Conservation (phyloP, 1,140 invertebrate genomes). For the Atta cephalotes region DNA sequence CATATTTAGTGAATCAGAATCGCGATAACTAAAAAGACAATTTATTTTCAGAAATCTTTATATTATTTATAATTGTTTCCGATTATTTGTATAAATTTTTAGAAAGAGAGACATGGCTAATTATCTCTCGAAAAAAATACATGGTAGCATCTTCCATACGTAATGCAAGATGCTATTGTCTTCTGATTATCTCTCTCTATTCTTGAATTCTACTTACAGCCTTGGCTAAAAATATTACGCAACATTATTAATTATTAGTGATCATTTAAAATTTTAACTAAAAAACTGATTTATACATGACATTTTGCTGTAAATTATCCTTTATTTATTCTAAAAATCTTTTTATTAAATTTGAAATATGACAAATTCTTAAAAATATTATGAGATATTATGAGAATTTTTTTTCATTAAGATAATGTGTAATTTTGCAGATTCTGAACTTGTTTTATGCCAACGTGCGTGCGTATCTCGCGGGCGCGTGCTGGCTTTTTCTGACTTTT, state of each 20-base stretch:
- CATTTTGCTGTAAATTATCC: no score
- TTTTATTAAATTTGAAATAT: not conserved
- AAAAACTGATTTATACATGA: no score
- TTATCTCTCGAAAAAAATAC: constrained; percentile 2
- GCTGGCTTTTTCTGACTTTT: constrained; percentile 71
- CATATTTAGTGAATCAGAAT: not conserved
- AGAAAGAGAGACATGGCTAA: not conserved
- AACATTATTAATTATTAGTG: no score
- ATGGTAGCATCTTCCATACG: not conserved
- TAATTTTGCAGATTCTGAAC: constrained; percentile 1
- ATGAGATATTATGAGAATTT: no score
- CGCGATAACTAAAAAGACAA: not conserved
- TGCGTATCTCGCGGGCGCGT: constrained; percentile 59
- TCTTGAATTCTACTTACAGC: no score
- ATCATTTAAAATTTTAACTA: no score
- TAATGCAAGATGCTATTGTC: not conserved
- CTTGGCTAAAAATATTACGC: no score
- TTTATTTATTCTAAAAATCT: not conserved
- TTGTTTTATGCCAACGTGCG: not conserved
- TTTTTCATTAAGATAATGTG: no score
- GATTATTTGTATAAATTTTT: not conserved
- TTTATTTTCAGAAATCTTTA: not conserved
- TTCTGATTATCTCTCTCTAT: no score
- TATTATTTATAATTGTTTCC: not conserved
- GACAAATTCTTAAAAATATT: no score